A percentile compares a stretch with the other conserved stretches of the same genome.
Conservation (phyloP, 1,140 invertebrate species). For the Camponotus pennsylvanicus region DNA sequence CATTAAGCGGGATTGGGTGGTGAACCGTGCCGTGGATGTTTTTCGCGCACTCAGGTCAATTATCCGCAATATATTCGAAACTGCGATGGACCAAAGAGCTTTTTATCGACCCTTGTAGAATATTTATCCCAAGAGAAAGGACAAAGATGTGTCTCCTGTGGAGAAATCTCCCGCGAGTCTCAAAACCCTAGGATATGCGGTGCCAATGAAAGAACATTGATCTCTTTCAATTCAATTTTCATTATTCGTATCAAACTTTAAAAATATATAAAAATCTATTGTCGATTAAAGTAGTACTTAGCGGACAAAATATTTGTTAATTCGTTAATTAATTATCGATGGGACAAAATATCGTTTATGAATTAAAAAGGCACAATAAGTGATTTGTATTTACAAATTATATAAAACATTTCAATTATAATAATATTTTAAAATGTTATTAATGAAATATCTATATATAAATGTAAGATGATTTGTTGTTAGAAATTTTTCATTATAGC, state of each 20-base stretch:
- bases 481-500: no score
- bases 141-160: neutral
- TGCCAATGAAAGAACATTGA: constrained; percentile 13
- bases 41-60: constrained; percentile 72
- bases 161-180: constrained; percentile 41
- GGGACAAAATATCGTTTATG: neutral
- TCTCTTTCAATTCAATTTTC: constrained; percentile 2
- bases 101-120: constrained; percentile 46
- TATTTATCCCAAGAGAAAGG: constrained; percentile 26
- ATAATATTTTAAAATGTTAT: constrained; percentile 8
- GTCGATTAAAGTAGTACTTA: neutral
- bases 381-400: neutral
- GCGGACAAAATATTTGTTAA: neutral
- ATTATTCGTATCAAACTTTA: constrained; percentile 11
- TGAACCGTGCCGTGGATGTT: constrained; percentile 68
- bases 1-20: constrained; percentile 22
- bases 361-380: neutral
- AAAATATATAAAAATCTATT: neutral
- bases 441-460: neutral
- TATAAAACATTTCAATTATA: constrained; percentile 14
- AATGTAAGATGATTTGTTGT: no score
- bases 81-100: constrained; percentile 74
- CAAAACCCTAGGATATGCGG: neutral
- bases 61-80: constrained; percentile 69
- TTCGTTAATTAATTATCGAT: neutral